Conservation (phyloP, 2,113 vertebrate species). For the human (Homo sapiens) region DNA sequence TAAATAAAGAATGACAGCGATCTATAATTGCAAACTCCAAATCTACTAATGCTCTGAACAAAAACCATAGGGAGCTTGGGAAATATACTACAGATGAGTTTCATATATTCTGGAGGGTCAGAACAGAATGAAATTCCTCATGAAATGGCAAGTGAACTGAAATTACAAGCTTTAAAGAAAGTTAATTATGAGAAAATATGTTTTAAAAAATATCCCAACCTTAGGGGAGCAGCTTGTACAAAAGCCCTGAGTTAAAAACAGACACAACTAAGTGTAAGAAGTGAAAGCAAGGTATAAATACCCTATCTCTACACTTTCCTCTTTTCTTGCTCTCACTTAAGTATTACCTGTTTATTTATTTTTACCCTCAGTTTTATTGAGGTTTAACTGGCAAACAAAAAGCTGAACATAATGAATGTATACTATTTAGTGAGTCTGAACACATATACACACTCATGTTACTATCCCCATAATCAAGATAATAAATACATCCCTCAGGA, state of each 20-base stretch:
- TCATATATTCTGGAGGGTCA: not conserved
- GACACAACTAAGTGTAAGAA: not conserved
- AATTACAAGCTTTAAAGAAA: not conserved
- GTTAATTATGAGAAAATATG: not conserved
- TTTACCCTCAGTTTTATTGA: not conserved
- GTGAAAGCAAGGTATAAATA: not conserved
- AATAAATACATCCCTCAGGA: not conserved
- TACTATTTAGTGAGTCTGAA: not conserved
- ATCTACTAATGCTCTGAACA: not conserved
- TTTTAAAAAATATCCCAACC: not conserved
- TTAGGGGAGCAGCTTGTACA: not conserved
- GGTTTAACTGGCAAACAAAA: not conserved
- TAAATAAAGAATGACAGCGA: not conserved
- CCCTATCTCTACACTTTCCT: not conserved
- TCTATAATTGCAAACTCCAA: not conserved
- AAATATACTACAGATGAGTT: not conserved
- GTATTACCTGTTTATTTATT: not conserved
- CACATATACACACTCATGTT: not conserved
- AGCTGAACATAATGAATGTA: not conserved
- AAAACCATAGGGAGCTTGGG: not conserved
- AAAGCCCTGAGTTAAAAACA: fast-evolving
- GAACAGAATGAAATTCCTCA: not conserved
- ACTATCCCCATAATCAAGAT: not conserved
- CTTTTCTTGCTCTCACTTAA: not conserved
- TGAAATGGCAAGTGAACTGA: not conserved